Base-by-base conservation (phyloP, 2,113 vertebrate genomes). In the Chamaetylas fuelleborni region DNA sequence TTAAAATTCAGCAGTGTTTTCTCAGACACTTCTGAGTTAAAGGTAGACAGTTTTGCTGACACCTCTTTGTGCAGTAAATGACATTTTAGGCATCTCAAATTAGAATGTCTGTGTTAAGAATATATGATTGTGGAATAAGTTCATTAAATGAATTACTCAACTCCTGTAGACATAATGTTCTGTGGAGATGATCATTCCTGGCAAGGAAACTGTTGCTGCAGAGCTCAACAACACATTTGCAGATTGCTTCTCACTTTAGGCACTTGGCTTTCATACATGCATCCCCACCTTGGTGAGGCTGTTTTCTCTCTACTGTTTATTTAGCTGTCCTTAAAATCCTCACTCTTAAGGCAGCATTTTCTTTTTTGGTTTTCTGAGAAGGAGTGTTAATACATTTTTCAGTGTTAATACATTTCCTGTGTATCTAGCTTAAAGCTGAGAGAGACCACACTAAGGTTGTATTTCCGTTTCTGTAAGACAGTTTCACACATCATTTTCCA, bases 121-220 rank as follows among this genome's bases (percentile, higher is more conserved):
- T 82, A 45, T 57, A n/a, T 53, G 34, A 61, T 86, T 90, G 80
- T 93, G 43, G 64, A 86, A 61, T 82, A 78, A 86, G n/a, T 81
- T 93, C 38, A 61, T 93, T 89, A 87, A 76, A 79, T 86, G 8
- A 72, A 73, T 93, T 86, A 45, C 43, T 93, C 53, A 47, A 45
- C 87, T 96, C 70, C 78, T 92, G 65, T 65, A 79, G 78, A 79
- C 81, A 72, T 86, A 18, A 66, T 86, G 70, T 90, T 95, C 78
- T 79, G 23, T 67, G 54, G 62, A 70, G 58, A 34, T 56, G 33
- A 85, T 80, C 16, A 24, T 33, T 91, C 61, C 81, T 95, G 89
- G 91, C 89, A 92, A 67, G 50, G 69, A 69, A 81, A 54, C 42
- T 67, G 67, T 81, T 96, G 83, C 83, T 76, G 45, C 50, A 38